These are phyloP conservation scores for Drosophila lacteicornis DNA, from an alignment of 1,140 invertebrate species.

Conservation along the genomic window DNA sequence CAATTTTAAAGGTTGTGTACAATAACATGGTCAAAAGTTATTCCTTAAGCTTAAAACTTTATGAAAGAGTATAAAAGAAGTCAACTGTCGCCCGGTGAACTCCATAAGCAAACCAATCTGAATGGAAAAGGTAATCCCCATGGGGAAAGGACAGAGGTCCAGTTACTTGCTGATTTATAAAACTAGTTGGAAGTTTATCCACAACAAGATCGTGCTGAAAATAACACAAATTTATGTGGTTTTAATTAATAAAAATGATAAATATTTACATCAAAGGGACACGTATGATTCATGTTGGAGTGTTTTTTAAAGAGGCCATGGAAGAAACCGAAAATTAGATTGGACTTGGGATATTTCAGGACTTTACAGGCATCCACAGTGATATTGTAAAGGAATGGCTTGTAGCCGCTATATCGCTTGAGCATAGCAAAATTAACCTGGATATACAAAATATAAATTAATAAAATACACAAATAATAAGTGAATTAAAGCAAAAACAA, in stretches of 20 bases:
- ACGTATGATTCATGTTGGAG: conserved; percentile 31
- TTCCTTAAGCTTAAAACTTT: neutral
- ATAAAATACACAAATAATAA: neutral
- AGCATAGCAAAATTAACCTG: conserved; percentile 17
- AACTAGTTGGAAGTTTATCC: conserved; percentile 1
- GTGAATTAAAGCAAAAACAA: neutral
- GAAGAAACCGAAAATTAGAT: neutral
- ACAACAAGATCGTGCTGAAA: conserved; percentile 16
- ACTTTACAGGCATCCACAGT: conserved; percentile 22
- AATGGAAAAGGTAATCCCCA: conserved; percentile 10
- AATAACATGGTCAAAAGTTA: too few relatives aligned
- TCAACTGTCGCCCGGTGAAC: neutral
- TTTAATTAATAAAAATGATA: neutral
- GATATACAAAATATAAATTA: neutral
- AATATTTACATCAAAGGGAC: conserved; percentile 9
- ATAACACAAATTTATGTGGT: neutral
- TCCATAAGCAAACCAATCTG: conserved; percentile 3
- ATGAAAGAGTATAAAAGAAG: conserved; percentile 3
- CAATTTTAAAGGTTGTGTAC: neutral
- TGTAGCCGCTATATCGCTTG: conserved; percentile 18
- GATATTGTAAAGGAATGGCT: conserved; percentile 31
- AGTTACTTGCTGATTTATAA: conserved; percentile 1
- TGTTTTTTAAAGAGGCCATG: neutral
- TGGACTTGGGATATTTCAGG: conserved; percentile 7
- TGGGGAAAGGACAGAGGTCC: neutral